Conservation (phyloP, 2,888 invertebrate species). For the Bembecia ichneumoniformis region DNA sequence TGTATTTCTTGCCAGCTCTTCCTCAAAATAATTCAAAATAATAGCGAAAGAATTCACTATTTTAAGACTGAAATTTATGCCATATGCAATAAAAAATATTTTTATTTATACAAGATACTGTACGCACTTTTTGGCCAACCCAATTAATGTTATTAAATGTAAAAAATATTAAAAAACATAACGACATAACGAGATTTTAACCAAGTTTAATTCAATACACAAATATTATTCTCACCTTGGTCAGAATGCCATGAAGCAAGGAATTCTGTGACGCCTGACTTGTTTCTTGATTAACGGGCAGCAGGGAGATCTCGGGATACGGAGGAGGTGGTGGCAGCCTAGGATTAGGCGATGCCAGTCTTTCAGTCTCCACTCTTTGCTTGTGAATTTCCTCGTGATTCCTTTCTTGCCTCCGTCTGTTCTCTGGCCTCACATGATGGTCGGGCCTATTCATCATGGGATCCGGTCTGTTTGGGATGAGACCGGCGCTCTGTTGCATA, state of each 20-base stretch:
- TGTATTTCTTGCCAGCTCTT: no score
- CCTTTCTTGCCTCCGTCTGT: conserved; percentile 16
- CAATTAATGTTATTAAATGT: neutral
- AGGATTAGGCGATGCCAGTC: conserved; percentile 47
- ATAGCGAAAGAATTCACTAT: no score
- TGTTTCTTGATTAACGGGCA: conserved; percentile 74
- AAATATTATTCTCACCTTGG: conserved; percentile 66
- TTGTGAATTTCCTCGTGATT: conserved; percentile 31
- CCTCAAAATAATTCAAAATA: no score
- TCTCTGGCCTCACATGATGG: conserved; percentile 36
- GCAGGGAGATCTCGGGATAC: conserved; percentile 84
- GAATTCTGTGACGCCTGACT: conserved; percentile 66
- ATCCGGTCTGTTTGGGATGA: conserved; percentile 40
- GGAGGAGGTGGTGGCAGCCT: conserved; percentile 75
- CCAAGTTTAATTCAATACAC: conserved; percentile 3
- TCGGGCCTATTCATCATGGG: conserved; percentile 44
- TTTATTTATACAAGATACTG: no score
- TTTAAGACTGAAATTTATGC: no score
- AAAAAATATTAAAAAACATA: neutral
- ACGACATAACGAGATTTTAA: no score
- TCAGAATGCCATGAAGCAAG: conserved; percentile 82
- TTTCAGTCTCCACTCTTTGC: conserved; percentile 37
- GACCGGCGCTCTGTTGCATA: conserved; percentile 57
- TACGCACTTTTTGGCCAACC: neutral
- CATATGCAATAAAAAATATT: no score